These are phyloP conservation scores for Orussus abietinus DNA, from an alignment of 1,140 invertebrate genomes.

Conservation along the genomic window DNA sequence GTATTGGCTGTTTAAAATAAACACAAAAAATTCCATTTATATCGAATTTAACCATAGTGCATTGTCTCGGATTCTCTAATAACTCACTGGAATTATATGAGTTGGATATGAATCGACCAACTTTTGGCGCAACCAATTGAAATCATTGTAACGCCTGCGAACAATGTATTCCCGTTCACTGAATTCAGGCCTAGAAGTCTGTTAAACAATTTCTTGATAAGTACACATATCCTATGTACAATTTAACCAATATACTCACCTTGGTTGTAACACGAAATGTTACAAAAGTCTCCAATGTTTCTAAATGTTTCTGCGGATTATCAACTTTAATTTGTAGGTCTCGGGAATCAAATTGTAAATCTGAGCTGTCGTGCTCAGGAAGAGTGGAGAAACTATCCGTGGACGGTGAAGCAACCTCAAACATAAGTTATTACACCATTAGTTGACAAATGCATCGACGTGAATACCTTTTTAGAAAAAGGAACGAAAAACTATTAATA, in stretches of 20 bases:
- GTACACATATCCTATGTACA: background rate
- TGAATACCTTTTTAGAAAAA: background rate
- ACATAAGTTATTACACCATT: constrained; percentile 11
- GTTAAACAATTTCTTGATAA: constrained; percentile 20
- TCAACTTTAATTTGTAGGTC: constrained; percentile 70
- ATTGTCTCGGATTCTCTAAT: constrained; percentile 1
- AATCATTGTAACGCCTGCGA: constrained; percentile 71
- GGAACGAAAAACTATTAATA: constrained; percentile 5
- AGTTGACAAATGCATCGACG: constrained; percentile 1
- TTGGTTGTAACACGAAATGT: constrained; percentile 69
- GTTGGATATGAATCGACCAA: constrained; percentile 65
- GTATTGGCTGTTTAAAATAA: constrained; percentile 60
- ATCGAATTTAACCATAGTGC: background rate
- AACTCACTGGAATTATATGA: constrained; percentile 66
- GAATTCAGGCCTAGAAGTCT: constrained; percentile 66
- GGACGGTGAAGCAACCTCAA: constrained; percentile 57
- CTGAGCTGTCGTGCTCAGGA: constrained; percentile 57
- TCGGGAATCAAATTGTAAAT: constrained; percentile 55
- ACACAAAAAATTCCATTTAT: constrained; percentile 7
- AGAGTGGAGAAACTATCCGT: constrained; percentile 62
- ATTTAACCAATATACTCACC: constrained; percentile 38
- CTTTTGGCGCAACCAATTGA: constrained; percentile 68
- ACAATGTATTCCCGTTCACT: constrained; percentile 66
- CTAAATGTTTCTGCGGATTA: constrained; percentile 74
- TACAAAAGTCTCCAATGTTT: constrained; percentile 71